Evolutionary conservation across 1,140 invertebrate genomes (phyloP).

Genomic region (Triops cancriformis): DNA sequence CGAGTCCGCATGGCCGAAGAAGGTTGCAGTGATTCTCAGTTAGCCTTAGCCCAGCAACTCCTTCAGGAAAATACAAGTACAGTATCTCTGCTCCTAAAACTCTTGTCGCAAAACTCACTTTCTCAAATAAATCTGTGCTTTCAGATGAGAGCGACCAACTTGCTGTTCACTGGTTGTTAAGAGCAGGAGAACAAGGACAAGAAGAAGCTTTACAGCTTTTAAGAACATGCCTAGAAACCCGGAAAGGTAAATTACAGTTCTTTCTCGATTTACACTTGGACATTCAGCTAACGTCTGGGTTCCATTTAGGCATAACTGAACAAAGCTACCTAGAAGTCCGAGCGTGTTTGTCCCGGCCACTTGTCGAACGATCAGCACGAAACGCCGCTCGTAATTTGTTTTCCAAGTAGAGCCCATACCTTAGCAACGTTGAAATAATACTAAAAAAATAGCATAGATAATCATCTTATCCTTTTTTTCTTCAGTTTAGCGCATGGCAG

Average conservation of each 20-base stretch:
- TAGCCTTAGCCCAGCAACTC: constrained; percentile 22
- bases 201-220: constrained; percentile 20
- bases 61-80: constrained; percentile 20
- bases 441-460: too few relatives aligned
- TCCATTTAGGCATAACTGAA: constrained; percentile 18
- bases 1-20: constrained; percentile 26
- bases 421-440: too few relatives aligned
- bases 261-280: background rate
- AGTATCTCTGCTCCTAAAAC: background rate
- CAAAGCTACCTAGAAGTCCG: constrained; percentile 15
- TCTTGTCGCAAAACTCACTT: background rate
- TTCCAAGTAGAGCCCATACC: background rate
- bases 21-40: constrained; percentile 22
- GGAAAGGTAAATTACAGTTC: background rate
- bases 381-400: constrained; percentile 14
- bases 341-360: background rate
- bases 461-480: background rate
- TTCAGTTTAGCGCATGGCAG: background rate
- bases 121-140: background rate
- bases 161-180: constrained; percentile 25
- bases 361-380: constrained; percentile 22
- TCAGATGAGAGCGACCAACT: constrained; percentile 24
- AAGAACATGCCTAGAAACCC: constrained; percentile 23
- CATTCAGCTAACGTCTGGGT: background rate
- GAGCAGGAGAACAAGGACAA: constrained; percentile 25